Conservation (phyloP, 2,113 vertebrate genomes). For the Rhynchopsitta pachyrhyncha region DNA sequence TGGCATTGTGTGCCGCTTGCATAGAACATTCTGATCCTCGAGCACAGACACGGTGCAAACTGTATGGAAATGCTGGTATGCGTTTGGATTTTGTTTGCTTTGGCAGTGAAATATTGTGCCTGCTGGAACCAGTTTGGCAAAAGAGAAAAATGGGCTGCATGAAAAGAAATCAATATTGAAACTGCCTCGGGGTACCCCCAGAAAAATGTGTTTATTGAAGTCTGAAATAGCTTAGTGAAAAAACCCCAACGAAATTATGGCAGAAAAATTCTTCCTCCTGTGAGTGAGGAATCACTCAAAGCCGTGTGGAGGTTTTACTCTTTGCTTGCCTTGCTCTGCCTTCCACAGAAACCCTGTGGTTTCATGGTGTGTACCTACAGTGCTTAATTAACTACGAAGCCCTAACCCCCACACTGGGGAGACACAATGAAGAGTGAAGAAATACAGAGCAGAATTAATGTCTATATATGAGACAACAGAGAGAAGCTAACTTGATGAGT, state of each 20-base stretch:
- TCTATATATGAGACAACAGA: rapidly evolving
- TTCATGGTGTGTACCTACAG: not conserved
- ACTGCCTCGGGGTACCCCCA: slow-evolving; percentile 21
- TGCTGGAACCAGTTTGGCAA: not conserved
- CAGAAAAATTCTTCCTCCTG: not conserved
- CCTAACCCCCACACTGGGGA: not conserved
- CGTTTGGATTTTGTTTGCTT: not conserved
- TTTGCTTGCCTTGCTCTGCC: not conserved
- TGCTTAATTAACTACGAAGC: not conserved
- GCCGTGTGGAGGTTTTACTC: not conserved
- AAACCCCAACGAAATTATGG: not conserved
- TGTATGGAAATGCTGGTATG: not conserved
- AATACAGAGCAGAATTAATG: not conserved
- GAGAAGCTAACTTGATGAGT: not conserved
- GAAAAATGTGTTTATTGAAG: slow-evolving; percentile 18
- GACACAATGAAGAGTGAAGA: rapidly evolving
- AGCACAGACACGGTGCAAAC: not conserved
- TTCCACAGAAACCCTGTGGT: not conserved
- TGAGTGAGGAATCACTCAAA: not conserved
- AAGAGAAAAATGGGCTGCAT: slow-evolving; percentile 6
- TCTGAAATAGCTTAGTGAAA: slow-evolving; percentile 35
- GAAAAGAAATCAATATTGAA: slow-evolving; percentile 16
- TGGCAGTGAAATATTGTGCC: not conserved
- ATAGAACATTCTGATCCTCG: not conserved
- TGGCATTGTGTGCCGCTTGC: not conserved